These are phyloP conservation scores for Syrista parreyssii DNA, from an alignment of 2,888 invertebrate species.

Conservation along the genomic window DNA sequence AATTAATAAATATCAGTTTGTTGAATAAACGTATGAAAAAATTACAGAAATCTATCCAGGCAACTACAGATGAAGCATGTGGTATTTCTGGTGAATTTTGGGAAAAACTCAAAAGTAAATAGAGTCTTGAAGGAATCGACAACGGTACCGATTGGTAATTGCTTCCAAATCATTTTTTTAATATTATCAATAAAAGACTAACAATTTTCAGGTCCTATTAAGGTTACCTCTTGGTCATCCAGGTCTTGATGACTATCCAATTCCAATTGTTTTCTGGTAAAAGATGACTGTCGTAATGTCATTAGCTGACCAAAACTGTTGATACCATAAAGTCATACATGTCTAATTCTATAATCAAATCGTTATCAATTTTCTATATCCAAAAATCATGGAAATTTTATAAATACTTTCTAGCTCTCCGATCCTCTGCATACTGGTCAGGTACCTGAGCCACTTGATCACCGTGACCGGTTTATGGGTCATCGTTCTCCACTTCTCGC, in stretches of 20 bases:
- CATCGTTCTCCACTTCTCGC: conserved; percentile 19
- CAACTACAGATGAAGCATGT: conserved; percentile 26
- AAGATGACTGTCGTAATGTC: conserved; percentile 1
- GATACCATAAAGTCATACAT: not conserved
- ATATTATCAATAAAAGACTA: conserved; percentile 3
- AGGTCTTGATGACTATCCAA: conserved; percentile 4
- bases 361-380: not conserved
- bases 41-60: conserved; percentile 38
- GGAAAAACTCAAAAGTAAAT: conserved; percentile 28
- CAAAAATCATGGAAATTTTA: not conserved
- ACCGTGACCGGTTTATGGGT: conserved; percentile 5
- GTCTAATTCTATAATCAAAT: not conserved
- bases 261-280: not conserved
- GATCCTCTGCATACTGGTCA: not conserved
- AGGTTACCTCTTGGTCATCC: conserved; percentile 13
- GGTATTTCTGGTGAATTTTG: conserved; percentile 30
- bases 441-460: not conserved
- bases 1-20: not conserved
- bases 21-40: not conserved
- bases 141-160: conserved; percentile 22
- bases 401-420: not conserved
- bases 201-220: conserved; percentile 21
- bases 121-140: conserved; percentile 26
- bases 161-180: conserved; percentile 33
- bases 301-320: not conserved